Evolutionary conservation across 2,888 invertebrate genomes (phyloP).

Genomic region (Watsonalla binaria): DNA sequence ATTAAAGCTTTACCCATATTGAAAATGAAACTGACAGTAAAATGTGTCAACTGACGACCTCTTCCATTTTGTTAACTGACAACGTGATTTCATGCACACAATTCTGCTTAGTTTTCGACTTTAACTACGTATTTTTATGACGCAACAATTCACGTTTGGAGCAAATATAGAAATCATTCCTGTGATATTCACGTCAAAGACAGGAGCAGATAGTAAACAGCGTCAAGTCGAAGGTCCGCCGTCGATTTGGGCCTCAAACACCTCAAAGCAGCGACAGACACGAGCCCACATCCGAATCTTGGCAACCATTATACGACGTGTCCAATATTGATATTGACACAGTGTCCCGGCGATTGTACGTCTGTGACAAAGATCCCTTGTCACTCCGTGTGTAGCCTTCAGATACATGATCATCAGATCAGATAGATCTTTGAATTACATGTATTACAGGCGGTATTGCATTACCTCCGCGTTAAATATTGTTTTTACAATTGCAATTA

Average conservation of each 20-base stretch:
- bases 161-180: no score
- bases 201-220: slow-evolving; percentile 19
- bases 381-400: slow-evolving; percentile 52
- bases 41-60: no score
- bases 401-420: slow-evolving; percentile 34
- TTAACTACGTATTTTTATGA: no score
- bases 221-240: slow-evolving; percentile 51
- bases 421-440: slow-evolving; percentile 31
- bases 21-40: no score
- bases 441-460: no score
- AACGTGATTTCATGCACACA: no score
- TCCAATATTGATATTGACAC: slow-evolving; percentile 76
- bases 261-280: slow-evolving; percentile 53
- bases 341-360: slow-evolving; percentile 56
- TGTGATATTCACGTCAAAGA: background rate
- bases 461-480: no score
- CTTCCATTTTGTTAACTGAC: no score
- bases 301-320: slow-evolving; percentile 50
- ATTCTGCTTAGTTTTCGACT: no score
- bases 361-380: slow-evolving; percentile 63
- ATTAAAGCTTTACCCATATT: no score
- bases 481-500: no score
- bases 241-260: slow-evolving; percentile 14
- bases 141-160: no score
- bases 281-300: slow-evolving; percentile 57